Evolutionary conservation across 2,888 invertebrate species (phyloP), one percentile per base, ranked within the genome.

Genomic region (Hydroisotoma schaefferi): DNA sequence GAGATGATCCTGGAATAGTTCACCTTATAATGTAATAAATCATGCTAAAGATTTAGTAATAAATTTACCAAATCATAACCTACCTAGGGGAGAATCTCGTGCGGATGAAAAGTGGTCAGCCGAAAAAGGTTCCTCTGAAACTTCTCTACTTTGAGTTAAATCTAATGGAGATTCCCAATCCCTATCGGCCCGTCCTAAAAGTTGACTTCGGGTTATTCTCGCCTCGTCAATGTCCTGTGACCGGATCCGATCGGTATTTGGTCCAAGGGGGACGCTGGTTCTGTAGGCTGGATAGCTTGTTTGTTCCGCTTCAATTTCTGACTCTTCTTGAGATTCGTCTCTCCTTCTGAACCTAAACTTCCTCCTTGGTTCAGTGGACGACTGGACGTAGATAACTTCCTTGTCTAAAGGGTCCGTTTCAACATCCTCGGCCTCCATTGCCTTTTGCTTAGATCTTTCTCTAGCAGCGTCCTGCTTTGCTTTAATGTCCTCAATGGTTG

Each of bases 291-390:
- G 69, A 10, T 70, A 70, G 2, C 70, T 64, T 27, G 71, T 65
- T 38, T 8, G 15, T 33, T 52, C 51, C 49, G 2, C n/a, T 52
- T 79, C 80, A 46, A 80, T 77, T 57, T 80, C 80, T 55, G 76
- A 65, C 74, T 55, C 65, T 63, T 55, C 60, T 43, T 61, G 61
- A 2, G 60, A 60, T 15, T 65, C 64, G n/a, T 44, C 51, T 23
- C 67, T 52, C 18, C 67, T 49, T 22, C 57, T 59, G 18, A 67
- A 67, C 25, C 57, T 47, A 25, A 67, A 67, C 2, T 61, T 61
- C 29, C 61, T 33, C 37, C 56, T 55, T 3, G 67, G 64, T 2
- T 55, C 55, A 3, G 49, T 28, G 8, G 29, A 22, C 5, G 25
- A 12, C 22, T 43, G 25, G 68, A 55, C 60, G 70, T 59, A 69